Evolutionary conservation across 2,888 invertebrate genomes (phyloP), one percentile per base, ranked within the genome.

Genomic region (Parnassius orleans): DNA sequence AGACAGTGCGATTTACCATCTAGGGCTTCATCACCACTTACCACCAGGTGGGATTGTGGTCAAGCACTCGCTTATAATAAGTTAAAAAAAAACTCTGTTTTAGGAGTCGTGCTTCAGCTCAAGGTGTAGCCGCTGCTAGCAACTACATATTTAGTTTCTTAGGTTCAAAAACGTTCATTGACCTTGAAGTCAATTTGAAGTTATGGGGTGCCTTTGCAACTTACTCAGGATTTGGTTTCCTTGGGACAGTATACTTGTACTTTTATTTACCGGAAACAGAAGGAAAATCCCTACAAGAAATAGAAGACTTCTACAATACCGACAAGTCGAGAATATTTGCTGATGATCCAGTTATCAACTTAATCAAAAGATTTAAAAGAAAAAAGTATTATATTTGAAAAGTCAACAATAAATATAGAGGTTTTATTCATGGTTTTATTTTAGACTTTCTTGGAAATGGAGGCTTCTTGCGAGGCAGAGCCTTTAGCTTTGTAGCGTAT

Each of bases 251-350:
- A 10, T 92, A 88, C 65, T 77, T 93, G 3, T 93, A 92, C 74
- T 90, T 92, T 72, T 86, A 85, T 64, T 72, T 93, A 65, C 92
- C 93, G 44, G 93, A 93, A 76, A 93, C 93, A 0, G 93, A 93
- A 81, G 92, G 92, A 0, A 90, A 86, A 60, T 78, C 85, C 0
- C 79, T 93, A 11, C 86, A 90, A 74, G 91, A 93, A 69, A 92
- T 93, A 12, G 93, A 93, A 72, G 76, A 79, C 0, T 86, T 82
- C 65, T 93, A 90, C 66, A 64, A 61, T 11, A 78, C 75, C 41
- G 88, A 87, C 9, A 73, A 84, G 66, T 67, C 81, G 2, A 81
- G 75, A 68, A 84, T 76, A 48, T 91, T 91, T 53, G 90, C 91
- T 9, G 79, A 90, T 56, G 91, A 91, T 65, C 86, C 87, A 46